Conservation (phyloP, 2,888 invertebrate genomes). For the Malachius bipustulatus region DNA sequence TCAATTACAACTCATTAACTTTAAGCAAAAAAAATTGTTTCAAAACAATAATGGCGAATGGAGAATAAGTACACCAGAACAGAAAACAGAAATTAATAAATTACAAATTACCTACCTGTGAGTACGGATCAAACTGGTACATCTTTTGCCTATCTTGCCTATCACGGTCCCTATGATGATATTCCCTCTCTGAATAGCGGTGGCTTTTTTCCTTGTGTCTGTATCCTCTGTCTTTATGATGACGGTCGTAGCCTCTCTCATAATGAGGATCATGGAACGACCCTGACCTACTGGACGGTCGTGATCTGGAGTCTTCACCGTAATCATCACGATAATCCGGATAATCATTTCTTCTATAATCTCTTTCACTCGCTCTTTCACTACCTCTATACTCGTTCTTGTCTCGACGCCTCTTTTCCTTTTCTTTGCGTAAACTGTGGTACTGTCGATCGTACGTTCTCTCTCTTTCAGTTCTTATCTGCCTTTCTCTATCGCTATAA, state of each 20-base stretch:
- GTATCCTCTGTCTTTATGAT: slow-evolving; percentile 28
- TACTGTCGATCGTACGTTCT: slow-evolving; percentile 35
- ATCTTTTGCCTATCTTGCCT: slow-evolving; percentile 28
- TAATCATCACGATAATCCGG: slow-evolving; percentile 33
- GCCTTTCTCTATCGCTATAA: slow-evolving; percentile 53
- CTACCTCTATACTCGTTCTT: slow-evolving; percentile 33
- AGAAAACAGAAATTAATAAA: no score
- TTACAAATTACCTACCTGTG: slow-evolving; percentile 27
- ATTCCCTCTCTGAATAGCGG: slow-evolving; percentile 25
- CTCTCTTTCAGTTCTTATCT: slow-evolving; percentile 35
- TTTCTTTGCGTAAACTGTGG: slow-evolving; percentile 31
- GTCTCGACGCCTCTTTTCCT: slow-evolving; percentile 34
- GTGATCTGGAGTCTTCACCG: slow-evolving; percentile 29
- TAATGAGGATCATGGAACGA: slow-evolving; percentile 34
- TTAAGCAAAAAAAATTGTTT: no score
- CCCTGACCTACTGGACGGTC: slow-evolving; percentile 37
- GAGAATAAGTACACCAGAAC: no score
- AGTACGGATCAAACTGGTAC: slow-evolving; percentile 32
- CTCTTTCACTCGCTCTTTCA: slow-evolving; percentile 26
- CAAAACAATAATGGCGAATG: no score
- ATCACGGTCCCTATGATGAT: slow-evolving; percentile 26
- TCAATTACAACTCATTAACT: no score
- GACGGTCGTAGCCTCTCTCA: slow-evolving; percentile 30
- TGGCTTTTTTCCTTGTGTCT: slow-evolving; percentile 14
- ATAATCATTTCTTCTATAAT: slow-evolving; percentile 27